phyloP scores from a whole-genome alignment of 2,888 invertebrate species.

The Caenorhabditis japonica region DNA sequence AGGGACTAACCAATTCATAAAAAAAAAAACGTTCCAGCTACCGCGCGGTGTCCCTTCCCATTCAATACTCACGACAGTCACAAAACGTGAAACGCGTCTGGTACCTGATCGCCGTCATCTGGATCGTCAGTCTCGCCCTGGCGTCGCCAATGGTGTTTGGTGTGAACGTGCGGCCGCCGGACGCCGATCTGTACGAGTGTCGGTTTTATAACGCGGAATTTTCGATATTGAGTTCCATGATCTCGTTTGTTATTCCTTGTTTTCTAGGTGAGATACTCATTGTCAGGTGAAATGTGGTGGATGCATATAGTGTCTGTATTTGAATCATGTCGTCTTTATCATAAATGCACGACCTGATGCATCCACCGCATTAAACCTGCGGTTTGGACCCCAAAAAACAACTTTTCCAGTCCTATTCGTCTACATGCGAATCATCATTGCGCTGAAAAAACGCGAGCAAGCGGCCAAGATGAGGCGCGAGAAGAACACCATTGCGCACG shows the following conservation, averaged over 20 bases:
- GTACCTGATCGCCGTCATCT: constrained; percentile 92
- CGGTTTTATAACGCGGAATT: constrained; percentile 80
- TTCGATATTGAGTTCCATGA: constrained; percentile 78
- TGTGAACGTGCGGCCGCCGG: constrained; percentile 71
- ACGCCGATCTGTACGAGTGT: constrained; percentile 76
- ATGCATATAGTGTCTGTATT: too few relatives aligned
- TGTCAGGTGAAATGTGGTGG: too few relatives aligned
- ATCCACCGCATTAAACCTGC: too few relatives aligned
- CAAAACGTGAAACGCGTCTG: constrained; percentile 90
- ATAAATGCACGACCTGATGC: too few relatives aligned
- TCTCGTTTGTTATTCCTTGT: constrained; percentile 79
- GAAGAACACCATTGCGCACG: constrained; percentile 44
- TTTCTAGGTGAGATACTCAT: constrained; percentile 72
- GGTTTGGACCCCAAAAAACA: not conserved
- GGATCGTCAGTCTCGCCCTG: constrained; percentile 94
- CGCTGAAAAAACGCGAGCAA: constrained; percentile 74
- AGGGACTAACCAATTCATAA: not conserved
- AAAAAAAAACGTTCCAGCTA: constrained; percentile 83
- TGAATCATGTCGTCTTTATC: too few relatives aligned
- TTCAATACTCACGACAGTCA: constrained; percentile 98
- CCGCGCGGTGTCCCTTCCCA: constrained; percentile 98
- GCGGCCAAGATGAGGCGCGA: constrained; percentile 67
- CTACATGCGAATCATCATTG: constrained; percentile 78
- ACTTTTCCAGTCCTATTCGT: constrained; percentile 79
- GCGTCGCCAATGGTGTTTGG: constrained; percentile 95